Evolutionary conservation across 1,140 invertebrate species (phyloP).

Genomic region (Helicoverpa zea): DNA sequence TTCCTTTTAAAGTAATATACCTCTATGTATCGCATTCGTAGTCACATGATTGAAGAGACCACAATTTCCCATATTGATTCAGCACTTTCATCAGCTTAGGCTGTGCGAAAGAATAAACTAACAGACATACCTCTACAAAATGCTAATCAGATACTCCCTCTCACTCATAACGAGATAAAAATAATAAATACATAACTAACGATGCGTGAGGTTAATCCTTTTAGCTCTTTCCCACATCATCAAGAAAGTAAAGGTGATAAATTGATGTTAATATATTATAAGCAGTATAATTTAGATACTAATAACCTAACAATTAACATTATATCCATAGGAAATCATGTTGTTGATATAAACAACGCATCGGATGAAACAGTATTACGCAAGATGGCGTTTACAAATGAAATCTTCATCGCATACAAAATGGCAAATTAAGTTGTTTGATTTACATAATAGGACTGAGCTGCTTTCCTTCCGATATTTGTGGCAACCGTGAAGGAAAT

Average conservation of each 20-base stretch:
- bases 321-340: conserved; percentile 4
- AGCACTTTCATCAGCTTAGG: no score
- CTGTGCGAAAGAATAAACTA: no score
- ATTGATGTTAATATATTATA: conserved; percentile 32
- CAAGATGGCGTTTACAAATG: background rate
- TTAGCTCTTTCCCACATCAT: background rate
- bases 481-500: background rate
- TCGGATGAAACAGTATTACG: background rate
- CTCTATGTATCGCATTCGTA: no score
- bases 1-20: no score
- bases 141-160: no score
- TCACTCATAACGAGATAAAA: background rate
- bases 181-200: background rate
- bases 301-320: conserved; percentile 8
- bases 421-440: conserved; percentile 8
- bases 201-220: background rate
- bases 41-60: no score
- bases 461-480: background rate
- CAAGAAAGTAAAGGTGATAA: conserved; percentile 3
- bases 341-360: background rate
- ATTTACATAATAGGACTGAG: background rate
- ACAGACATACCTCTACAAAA: no score
- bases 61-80: no score
- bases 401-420: background rate
- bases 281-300: conserved; percentile 17